phyloP scores from a whole-genome alignment of 2,888 invertebrate genomes.

The Mechanitis messenoides region DNA sequence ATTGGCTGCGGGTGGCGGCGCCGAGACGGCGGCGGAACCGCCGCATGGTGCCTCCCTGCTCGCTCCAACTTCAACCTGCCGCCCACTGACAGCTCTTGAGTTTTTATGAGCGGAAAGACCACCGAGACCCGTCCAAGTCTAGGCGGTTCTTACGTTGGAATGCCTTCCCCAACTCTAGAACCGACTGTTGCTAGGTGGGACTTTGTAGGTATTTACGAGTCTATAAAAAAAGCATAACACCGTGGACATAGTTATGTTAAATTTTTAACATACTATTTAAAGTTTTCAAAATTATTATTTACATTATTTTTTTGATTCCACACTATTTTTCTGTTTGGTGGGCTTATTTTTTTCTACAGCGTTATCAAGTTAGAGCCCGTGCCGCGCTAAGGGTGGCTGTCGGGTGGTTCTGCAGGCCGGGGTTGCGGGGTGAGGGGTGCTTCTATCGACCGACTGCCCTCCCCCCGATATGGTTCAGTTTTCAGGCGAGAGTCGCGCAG shows the following conservation, averaged over 20 bases:
- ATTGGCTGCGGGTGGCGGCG: conserved; percentile 77
- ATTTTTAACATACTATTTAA: too few species aligned
- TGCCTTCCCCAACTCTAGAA: conserved; percentile 47
- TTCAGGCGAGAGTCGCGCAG: conserved; percentile 80
- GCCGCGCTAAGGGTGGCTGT: conserved; percentile 55
- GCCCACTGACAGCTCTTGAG: conserved; percentile 54
- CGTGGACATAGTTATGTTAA: too few species aligned
- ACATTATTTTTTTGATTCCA: conserved; percentile 37
- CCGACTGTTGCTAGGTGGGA: conserved; percentile 46
- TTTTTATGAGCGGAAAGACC: conserved; percentile 70
- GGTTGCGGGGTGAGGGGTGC: conserved; percentile 59
- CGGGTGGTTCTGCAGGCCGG: conserved; percentile 68
- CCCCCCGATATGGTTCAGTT: conserved; percentile 74
- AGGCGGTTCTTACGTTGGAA: conserved; percentile 65
- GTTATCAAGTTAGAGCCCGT: conserved; percentile 73
- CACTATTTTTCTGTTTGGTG: conserved; percentile 74
- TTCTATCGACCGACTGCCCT: conserved; percentile 78
- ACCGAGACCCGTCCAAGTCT: conserved; percentile 61
- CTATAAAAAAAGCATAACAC: background rate
- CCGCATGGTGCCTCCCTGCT: conserved; percentile 69
- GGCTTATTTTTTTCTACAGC: conserved; percentile 73
- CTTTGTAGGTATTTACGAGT: conserved; percentile 18
- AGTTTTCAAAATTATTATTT: too few species aligned
- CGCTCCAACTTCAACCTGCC: conserved; percentile 56
- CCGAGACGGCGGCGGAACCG: conserved; percentile 75